Evolutionary conservation across 2,113 vertebrate species (phyloP).

Genomic region (Sander vitreus): DNA sequence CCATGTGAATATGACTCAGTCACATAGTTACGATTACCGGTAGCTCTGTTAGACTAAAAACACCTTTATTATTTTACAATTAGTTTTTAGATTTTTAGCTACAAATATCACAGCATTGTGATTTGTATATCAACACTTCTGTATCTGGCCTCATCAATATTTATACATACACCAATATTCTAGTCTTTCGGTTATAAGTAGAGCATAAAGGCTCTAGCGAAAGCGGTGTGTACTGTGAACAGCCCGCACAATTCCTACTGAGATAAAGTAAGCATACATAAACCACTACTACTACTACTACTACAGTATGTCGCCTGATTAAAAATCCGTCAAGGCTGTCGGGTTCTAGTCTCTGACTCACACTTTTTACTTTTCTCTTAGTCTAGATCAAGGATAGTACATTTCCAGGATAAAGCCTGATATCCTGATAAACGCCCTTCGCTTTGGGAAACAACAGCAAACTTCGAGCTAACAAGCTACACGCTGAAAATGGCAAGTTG

Average conservation of each 20-base stretch:
- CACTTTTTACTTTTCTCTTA: background rate
- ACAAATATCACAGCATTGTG: background rate
- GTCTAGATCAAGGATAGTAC: no score
- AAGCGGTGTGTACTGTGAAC: background rate
- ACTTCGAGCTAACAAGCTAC: no score
- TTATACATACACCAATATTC: constrained; percentile 58
- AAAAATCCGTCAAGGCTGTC: background rate
- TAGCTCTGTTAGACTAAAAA: background rate
- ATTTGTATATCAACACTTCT: background rate
- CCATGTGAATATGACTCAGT: background rate
- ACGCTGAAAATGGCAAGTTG: no score
- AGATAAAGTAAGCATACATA: constrained; percentile 3
- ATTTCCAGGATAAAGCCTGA: no score
- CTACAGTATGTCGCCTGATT: background rate
- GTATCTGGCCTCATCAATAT: constrained; percentile 54
- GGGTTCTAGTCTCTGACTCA: background rate
- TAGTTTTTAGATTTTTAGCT: background rate
- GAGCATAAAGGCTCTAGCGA: constrained; percentile 9
- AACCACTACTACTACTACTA: background rate
- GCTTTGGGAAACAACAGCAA: no score
- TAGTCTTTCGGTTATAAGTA: constrained; percentile 13
- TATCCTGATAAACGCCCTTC: no score
- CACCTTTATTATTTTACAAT: background rate
- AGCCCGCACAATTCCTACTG: background rate
- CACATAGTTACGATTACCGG: no score